Percentiles rank a stretch among this genome's conserved stretches.
Evolutionary conservation across 2,113 vertebrate genomes (phyloP).

Genomic region (Corythaeola cristata): DNA sequence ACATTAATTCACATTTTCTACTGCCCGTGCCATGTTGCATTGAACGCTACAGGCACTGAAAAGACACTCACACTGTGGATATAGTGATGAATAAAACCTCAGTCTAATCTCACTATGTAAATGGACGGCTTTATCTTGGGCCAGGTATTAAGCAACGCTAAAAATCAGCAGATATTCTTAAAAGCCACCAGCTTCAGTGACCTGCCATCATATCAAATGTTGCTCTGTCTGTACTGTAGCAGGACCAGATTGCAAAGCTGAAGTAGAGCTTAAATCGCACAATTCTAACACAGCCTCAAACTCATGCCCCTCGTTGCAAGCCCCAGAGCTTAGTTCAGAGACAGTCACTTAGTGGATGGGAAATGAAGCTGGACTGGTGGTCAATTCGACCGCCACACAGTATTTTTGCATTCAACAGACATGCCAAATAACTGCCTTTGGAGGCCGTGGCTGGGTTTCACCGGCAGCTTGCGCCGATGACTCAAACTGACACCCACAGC

Average conservation of each 20-base stretch:
- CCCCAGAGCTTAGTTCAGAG: not conserved
- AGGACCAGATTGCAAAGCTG: not conserved
- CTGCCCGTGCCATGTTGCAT: not conserved
- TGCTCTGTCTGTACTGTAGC: not conserved
- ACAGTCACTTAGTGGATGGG: no score
- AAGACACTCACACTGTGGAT: not conserved
- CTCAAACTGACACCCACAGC: not conserved
- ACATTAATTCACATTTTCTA: not conserved
- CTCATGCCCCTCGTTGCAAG: not conserved
- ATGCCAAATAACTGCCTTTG: not conserved
- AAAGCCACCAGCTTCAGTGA: not conserved
- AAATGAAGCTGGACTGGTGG: not conserved
- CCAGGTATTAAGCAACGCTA: not conserved
- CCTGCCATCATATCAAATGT: not conserved
- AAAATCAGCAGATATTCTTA: not conserved
- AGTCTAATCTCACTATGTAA: not conserved
- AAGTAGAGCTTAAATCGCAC: not conserved
- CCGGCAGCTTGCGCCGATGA: not conserved
- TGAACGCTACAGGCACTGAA: not conserved
- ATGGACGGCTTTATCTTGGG: not conserved
- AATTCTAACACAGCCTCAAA: not conserved
- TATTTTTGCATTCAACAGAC: not conserved
- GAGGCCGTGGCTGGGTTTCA: rapidly evolving
- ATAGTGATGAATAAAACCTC: not conserved
- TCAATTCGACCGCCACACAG: not conserved